Base-by-base conservation (phyloP, 2,113 vertebrate species). In the Phaethon lepturus region DNA sequence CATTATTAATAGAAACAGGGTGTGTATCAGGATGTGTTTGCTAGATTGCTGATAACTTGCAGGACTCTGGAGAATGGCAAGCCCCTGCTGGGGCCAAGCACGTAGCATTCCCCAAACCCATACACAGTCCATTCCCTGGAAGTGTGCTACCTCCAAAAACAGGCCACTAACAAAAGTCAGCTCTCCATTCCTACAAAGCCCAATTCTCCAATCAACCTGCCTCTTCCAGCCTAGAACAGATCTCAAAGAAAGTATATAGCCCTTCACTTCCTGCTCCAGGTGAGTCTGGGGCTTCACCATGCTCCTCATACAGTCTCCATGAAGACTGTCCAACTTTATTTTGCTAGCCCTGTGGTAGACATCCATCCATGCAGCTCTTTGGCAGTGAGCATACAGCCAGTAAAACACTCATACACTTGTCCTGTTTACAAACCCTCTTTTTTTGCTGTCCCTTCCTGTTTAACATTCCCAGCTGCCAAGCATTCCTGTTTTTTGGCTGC, bases 391-490 rank as follows among this genome's bases (percentile, higher is more conserved):
- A 0, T 7, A 50, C 10, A 82, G n/a, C 16, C 67, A 77, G 42
- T 42, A 77, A 93, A 95, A 63, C 58, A 69, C 49, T 87, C 60
- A 72, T 7, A n/a, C 11, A 13, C 5, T 53, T 67, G 29, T 60
- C 53, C 71, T 77, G 35, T 74, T 90, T 63, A 76, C 31, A 79
- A 44, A 12, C 17, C 19, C 69, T 28, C 20, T 55, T 28, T 68
- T 80, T 91, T 66, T 31, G 2, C 29, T 49, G 55, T 91, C 66
- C 28, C 22, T 90, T 95, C 92, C 85, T 88, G 38, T 69, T 93
- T 59, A 58, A 83, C 0, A 0, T 62, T 76, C 38, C 58, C 69
- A 93, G 26, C 40, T 79, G 29, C 45, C 90, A 93, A 59, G 29
- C 28, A 26, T 83, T 96, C 75, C 67, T 94, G 50, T 0, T 1